Evolutionary conservation across 2,888 invertebrate species (phyloP).

Genomic region (Drosophila testacea): DNA sequence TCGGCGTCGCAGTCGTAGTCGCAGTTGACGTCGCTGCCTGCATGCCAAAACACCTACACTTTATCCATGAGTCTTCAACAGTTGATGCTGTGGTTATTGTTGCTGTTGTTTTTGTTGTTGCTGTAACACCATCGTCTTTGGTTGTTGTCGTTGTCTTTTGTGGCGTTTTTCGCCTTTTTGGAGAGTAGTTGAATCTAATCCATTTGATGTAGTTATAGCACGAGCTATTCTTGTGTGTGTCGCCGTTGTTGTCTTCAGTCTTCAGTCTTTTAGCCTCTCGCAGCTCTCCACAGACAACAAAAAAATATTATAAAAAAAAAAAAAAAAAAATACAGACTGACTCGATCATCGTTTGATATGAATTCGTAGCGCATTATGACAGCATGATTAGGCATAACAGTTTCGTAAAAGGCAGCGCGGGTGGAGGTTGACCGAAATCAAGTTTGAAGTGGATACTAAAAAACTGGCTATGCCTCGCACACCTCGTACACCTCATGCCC

Average conservation of each 20-base stretch:
- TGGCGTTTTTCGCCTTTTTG: slow-evolving; percentile 77
- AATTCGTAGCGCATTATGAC: slow-evolving; percentile 83
- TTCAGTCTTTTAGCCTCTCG: slow-evolving; percentile 9
- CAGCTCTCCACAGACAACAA: slow-evolving; percentile 47
- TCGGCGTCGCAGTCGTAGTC: slow-evolving; percentile 7
- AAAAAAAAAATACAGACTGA: slow-evolving; percentile 54
- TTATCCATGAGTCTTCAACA: slow-evolving; percentile 50
- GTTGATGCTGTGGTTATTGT: slow-evolving; percentile 37
- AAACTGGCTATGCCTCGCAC: slow-evolving; percentile 50
- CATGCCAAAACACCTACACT: slow-evolving; percentile 78
- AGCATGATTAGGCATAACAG: slow-evolving; percentile 85
- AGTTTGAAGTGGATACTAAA: slow-evolving; percentile 74
- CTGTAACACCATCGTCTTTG: slow-evolving; percentile 48
- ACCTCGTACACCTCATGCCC: slow-evolving; percentile 14
- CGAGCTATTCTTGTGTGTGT: slow-evolving; percentile 82
- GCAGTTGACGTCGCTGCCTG: slow-evolving; percentile 41
- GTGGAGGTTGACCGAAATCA: slow-evolving; percentile 76
- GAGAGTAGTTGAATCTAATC: slow-evolving; percentile 82
- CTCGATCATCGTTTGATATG: slow-evolving; percentile 82
- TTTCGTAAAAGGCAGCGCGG: slow-evolving; percentile 77
- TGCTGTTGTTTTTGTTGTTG: slow-evolving; percentile 35
- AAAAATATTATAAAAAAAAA: not conserved
- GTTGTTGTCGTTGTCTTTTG: slow-evolving; percentile 64
- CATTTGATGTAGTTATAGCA: slow-evolving; percentile 83
- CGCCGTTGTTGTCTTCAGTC: slow-evolving; percentile 53